Evolutionary conservation across 1,140 invertebrate genomes (phyloP).

Genomic region (Drosophila tsacasi): DNA sequence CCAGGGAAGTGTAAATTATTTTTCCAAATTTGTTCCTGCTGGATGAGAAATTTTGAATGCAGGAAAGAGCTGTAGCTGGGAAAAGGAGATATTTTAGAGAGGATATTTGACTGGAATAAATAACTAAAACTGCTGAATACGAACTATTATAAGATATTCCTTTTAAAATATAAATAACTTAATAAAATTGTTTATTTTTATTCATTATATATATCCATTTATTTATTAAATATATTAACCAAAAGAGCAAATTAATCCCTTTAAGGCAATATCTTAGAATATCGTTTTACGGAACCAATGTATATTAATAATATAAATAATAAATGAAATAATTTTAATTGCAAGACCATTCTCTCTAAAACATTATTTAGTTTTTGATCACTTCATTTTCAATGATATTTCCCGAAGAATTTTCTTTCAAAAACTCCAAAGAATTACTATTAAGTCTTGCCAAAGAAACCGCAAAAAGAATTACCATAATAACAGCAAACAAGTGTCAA

Average conservation of each 20-base stretch:
- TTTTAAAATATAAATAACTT: background rate
- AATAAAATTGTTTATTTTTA: no score
- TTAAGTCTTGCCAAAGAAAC: background rate
- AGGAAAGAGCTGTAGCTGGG: constrained; percentile 3
- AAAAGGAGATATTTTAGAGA: background rate
- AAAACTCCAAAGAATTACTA: background rate
- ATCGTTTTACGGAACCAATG: no score
- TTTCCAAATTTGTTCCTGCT: constrained; percentile 45
- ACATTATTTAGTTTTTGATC: no score
- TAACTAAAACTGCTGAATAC: background rate
- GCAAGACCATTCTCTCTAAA: background rate
- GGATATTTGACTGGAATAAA: background rate
- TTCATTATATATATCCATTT: no score
- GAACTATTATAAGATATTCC: background rate
- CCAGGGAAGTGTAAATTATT: constrained; percentile 62
- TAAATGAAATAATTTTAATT: background rate
- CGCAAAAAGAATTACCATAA: constrained; percentile 3
- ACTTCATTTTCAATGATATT: background rate
- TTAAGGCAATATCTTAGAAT: no score
- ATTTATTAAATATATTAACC: background rate
- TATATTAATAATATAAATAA: background rate
- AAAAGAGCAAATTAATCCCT: background rate
- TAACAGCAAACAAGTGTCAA: constrained; percentile 10
- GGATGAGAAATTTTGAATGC: constrained; percentile 18
- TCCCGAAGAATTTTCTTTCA: background rate